Percentiles rank a stretch among this genome's conserved stretches.
These are phyloP conservation scores for Eristalinus aeneus DNA, from an alignment of 2,888 invertebrate species.

Conservation along the genomic window DNA sequence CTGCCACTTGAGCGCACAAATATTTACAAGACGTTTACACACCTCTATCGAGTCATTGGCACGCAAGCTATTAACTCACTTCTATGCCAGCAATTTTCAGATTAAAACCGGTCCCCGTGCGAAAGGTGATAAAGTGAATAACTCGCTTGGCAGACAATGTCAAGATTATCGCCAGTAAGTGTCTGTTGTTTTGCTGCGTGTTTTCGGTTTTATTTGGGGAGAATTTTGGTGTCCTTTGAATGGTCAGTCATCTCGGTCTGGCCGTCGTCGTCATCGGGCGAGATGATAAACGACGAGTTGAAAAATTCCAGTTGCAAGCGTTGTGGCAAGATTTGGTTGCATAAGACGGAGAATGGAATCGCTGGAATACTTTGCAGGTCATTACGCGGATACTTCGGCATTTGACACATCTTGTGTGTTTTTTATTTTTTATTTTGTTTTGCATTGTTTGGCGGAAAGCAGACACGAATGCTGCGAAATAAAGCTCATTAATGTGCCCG, in stretches of 20 bases:
- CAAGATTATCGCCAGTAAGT: constrained; percentile 13
- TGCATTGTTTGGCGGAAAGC: not conserved
- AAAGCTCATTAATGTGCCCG: constrained; percentile 2
- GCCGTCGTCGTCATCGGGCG: not conserved
- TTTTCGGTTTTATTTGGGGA: not conserved
- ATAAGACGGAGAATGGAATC: not conserved
- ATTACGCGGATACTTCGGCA: not conserved
- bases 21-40: constrained; percentile 43
- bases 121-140: constrained; percentile 13
- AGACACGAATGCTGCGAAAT: constrained; percentile 3
- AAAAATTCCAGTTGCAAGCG: constrained; percentile 9
- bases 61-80: constrained; percentile 31
- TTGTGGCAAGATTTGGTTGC: constrained; percentile 5
- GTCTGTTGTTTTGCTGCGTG: no score
- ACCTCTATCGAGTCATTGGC: constrained; percentile 47
- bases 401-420: not conserved
- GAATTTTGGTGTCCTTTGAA: not conserved
- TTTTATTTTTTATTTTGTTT: not conserved
- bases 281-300: constrained; percentile 10
- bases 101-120: constrained; percentile 26
- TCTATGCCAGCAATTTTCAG: constrained; percentile 12
- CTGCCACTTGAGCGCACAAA: constrained; percentile 26
- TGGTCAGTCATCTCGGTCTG: not conserved
- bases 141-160: constrained; percentile 30
- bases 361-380: not conserved